Percentiles rank a stretch among this genome's conserved stretches.
phyloP scores from a whole-genome alignment of 2,113 vertebrate genomes.

The Synchiropus splendidus region DNA sequence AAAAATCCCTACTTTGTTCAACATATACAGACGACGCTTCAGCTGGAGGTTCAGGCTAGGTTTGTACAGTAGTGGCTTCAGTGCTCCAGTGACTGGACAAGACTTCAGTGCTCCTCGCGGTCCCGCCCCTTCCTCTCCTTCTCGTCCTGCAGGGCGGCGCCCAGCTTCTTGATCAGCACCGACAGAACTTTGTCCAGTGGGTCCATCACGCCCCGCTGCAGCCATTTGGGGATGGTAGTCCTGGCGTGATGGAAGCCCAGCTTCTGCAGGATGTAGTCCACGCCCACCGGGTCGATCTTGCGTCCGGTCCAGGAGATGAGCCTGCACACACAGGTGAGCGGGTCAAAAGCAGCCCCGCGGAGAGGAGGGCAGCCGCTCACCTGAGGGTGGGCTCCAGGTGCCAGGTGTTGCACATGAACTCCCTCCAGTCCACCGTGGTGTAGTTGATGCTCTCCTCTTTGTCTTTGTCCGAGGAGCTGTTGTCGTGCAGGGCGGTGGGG shows the following conservation, averaged over 20 bases:
- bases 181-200: constrained; percentile 96
- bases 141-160: constrained; percentile 90
- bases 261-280: constrained; percentile 98
- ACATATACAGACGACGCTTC: constrained; percentile 73
- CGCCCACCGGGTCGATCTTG: constrained; percentile 95
- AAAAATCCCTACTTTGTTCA: constrained; percentile 64
- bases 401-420: constrained; percentile 98
- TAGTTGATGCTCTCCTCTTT: constrained; percentile 83
- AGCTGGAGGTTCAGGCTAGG: constrained; percentile 22
- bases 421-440: constrained; percentile 94
- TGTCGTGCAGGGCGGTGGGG: constrained; percentile 76
- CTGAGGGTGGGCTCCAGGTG: constrained; percentile 94
- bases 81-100: constrained; percentile 46
- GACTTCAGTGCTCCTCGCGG: constrained; percentile 83
- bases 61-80: constrained; percentile 58
- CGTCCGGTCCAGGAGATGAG: constrained; percentile 98
- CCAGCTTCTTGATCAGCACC: constrained; percentile 93
- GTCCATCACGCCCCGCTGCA: constrained; percentile 98
- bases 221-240: constrained; percentile 98
- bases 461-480: constrained; percentile 69
- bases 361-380: constrained; percentile 50
- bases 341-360: neutral
- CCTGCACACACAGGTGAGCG: constrained; percentile 62
- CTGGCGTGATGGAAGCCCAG: constrained; percentile 97
- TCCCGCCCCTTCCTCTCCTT: constrained; percentile 90